These are phyloP conservation scores for Drosophila punjabiensis DNA, from an alignment of 1,140 invertebrate genomes.

Conservation along the genomic window DNA sequence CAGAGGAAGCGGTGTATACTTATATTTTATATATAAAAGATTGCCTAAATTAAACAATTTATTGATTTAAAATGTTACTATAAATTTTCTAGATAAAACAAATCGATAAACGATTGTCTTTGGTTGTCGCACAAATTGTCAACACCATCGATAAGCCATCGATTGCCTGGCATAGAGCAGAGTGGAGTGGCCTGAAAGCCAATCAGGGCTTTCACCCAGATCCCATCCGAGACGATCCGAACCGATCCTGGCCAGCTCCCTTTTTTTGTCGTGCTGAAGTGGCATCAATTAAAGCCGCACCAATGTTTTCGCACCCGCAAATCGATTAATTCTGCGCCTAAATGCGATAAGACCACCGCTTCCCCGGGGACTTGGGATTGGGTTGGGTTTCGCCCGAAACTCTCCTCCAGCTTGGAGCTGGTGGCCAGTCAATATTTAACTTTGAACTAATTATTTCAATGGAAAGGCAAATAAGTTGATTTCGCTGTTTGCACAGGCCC, in stretches of 20 bases:
- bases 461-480: conserved; percentile 84
- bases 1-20: conserved; percentile 1
- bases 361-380: conserved; percentile 26
- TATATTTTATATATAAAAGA: neutral
- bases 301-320: conserved; percentile 85
- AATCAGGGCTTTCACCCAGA: conserved; percentile 14
- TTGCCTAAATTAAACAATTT: neutral
- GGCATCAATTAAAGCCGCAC: conserved; percentile 82
- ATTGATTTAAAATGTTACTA: neutral
- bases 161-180: neutral
- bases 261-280: conserved; percentile 62
- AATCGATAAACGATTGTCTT: conserved; percentile 36
- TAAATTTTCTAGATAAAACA: neutral
- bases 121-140: conserved; percentile 53
- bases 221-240: conserved; percentile 3
- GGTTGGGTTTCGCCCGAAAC: neutral
- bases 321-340: conserved; percentile 81
- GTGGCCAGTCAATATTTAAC: conserved; percentile 79
- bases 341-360: conserved; percentile 73
- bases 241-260: conserved; percentile 3
- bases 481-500: conserved; percentile 47
- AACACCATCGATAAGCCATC: conserved; percentile 64
- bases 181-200: neutral
- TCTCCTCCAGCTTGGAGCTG: neutral
- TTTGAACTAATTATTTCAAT: conserved; percentile 85